A percentile compares a stretch with the other conserved stretches of the same genome.
Conservation (phyloP, 2,888 invertebrate genomes). For the Pediacus dermestoides region DNA sequence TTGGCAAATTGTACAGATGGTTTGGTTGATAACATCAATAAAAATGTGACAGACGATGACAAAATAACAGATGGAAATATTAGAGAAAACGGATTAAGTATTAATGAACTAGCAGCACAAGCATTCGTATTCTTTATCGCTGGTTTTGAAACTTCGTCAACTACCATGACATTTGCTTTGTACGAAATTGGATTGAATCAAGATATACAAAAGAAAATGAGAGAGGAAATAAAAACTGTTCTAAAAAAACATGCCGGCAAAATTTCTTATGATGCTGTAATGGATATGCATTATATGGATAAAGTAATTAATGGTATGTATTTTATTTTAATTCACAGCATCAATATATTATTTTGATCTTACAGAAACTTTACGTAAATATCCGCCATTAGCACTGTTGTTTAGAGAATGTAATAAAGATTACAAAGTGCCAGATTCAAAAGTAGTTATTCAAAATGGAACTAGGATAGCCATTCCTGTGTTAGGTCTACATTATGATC, state of each 20-base stretch:
- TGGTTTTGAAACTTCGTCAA: conserved; percentile 24
- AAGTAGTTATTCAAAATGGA: conserved; percentile 22
- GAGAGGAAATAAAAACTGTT: conserved; percentile 17
- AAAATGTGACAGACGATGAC: conserved; percentile 40
- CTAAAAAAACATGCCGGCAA: conserved; percentile 15
- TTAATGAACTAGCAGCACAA: conserved; percentile 22
- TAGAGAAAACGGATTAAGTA: too few species aligned
- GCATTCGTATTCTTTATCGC: conserved; percentile 23
- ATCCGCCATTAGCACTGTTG: conserved; percentile 21
- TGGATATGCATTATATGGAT: conserved; percentile 22
- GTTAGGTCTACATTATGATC: conserved; percentile 20
- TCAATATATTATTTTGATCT: conserved; percentile 9
- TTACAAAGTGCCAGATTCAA: conserved; percentile 22
- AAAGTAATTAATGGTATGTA: conserved; percentile 17
- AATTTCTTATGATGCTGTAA: conserved; percentile 19
- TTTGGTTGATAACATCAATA: too few species aligned
- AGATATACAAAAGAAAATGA: conserved; percentile 18
- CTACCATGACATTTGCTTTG: conserved; percentile 23
- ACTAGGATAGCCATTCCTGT: conserved; percentile 19
- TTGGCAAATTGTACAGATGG: too few species aligned
- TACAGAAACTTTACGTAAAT: conserved; percentile 27
- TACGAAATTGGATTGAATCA: conserved; percentile 20
- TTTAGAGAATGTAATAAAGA: conserved; percentile 23
- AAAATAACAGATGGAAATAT: conserved; percentile 20
- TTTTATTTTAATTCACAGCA: not conserved